Evolutionary conservation across 2,797 vertebrate genomes (phyloP).

Genomic region (Taeniopygia guttata): DNA sequence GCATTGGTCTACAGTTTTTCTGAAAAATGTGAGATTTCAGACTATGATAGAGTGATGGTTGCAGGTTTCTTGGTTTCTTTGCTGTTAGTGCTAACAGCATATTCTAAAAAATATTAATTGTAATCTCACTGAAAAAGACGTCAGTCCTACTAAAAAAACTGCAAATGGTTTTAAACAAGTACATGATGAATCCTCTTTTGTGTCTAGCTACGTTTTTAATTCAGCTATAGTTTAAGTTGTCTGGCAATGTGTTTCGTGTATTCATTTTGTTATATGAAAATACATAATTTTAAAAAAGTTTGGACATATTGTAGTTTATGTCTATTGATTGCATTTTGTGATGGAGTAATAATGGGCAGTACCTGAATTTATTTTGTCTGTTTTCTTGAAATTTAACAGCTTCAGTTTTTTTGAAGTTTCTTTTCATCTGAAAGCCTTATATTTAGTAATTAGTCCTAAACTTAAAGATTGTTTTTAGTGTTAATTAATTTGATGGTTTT

Average conservation of each 20-base stretch:
- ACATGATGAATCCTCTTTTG: background rate
- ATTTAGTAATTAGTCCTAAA: background rate
- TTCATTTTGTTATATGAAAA: background rate
- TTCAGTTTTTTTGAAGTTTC: background rate
- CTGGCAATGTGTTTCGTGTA: background rate
- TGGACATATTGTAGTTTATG: background rate
- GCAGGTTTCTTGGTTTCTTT: background rate
- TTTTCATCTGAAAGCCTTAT: background rate
- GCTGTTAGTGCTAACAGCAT: background rate
- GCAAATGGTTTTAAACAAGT: background rate
- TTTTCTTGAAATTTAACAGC: background rate
- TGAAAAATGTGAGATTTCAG: background rate
- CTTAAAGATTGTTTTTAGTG: background rate
- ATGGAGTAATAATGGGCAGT: background rate
- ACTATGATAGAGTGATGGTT: background rate
- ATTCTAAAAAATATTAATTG: background rate
- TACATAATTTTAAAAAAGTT: background rate
- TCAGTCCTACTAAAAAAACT: background rate
- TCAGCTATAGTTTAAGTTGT: background rate
- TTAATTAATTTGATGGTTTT: background rate
- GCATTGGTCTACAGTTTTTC: background rate
- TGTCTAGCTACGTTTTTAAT: background rate
- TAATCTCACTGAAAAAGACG: background rate
- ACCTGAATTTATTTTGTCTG: background rate
- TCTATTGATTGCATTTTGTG: background rate